Conservation (phyloP, 1,140 invertebrate species). For the Subanguina moxae region DNA sequence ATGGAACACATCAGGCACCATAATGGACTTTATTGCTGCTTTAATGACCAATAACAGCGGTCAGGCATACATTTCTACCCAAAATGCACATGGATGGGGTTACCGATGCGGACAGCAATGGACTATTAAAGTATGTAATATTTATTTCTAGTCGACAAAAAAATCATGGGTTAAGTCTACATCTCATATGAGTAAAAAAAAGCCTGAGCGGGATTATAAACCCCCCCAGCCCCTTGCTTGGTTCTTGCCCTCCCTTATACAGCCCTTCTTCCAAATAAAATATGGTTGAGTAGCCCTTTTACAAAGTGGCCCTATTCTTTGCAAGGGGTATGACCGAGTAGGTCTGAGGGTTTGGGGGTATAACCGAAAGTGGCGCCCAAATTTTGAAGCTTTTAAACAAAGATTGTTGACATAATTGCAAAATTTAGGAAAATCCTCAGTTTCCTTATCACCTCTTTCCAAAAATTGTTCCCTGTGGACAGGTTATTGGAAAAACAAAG, state of each 20-base stretch:
- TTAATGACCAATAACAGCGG: background rate
- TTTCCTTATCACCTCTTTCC: constrained; percentile 24
- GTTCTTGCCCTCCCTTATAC: too few species aligned
- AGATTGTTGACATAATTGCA: background rate
- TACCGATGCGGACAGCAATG: constrained; percentile 9
- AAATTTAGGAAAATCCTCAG: constrained; percentile 12
- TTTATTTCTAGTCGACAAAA: constrained; percentile 2
- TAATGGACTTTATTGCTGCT: constrained; percentile 22
- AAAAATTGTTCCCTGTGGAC: constrained; percentile 17
- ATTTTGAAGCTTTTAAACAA: background rate
- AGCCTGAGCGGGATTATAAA: too few species aligned
- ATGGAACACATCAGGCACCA: constrained; percentile 23
- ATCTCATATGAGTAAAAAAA: too few species aligned
- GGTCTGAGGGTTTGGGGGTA: too few species aligned
- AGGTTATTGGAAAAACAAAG: constrained; percentile 16
- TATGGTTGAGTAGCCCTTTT: too few species aligned
- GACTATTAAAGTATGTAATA: constrained; percentile 15
- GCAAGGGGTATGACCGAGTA: too few species aligned
- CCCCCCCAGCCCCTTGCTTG: too few species aligned
- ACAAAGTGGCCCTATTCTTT: too few species aligned
- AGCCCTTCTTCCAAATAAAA: too few species aligned
- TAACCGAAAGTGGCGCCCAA: too few species aligned
- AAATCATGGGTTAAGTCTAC: too few species aligned
- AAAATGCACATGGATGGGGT: constrained; percentile 29
- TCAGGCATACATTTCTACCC: constrained; percentile 19